Evolutionary conservation across 92 coral and sea anemone species (phyloP).

Genomic region (Siderastrea radians): DNA sequence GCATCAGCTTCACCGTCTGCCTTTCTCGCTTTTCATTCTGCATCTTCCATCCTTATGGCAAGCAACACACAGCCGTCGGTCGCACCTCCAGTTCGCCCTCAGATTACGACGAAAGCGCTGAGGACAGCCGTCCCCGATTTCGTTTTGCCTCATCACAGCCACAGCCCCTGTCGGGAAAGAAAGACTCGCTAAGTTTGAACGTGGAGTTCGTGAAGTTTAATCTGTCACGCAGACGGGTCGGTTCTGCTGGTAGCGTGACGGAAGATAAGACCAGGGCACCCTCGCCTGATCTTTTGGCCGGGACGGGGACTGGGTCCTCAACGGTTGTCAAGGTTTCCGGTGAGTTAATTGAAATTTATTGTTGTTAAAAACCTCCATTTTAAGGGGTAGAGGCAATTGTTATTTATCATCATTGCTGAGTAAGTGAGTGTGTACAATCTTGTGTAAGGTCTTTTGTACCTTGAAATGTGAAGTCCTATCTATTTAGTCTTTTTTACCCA

Average conservation of each 20-base stretch:
- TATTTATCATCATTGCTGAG: too few relatives aligned
- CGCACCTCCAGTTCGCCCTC: constrained; percentile 76
- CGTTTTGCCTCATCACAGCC: constrained; percentile 83
- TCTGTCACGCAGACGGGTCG: constrained; percentile 90
- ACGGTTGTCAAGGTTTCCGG: constrained; percentile 99
- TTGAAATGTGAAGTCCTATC: too few relatives aligned
- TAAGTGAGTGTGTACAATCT: too few relatives aligned
- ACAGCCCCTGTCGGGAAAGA: constrained; percentile 96
- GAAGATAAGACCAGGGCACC: constrained; percentile 68
- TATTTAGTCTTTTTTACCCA: too few relatives aligned
- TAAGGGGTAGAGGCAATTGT: too few relatives aligned
- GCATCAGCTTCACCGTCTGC: constrained; percentile 96
- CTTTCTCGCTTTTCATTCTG: constrained; percentile 97
- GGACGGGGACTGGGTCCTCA: constrained; percentile 84
- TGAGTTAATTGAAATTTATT: constrained; percentile 21
- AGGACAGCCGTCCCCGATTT: constrained; percentile 73
- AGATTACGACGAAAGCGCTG: constrained; percentile 61
- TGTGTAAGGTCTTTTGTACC: too few relatives aligned
- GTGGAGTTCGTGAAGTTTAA: constrained; percentile 97
- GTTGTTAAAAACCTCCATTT: too few relatives aligned
- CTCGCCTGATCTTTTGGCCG: constrained; percentile 81
- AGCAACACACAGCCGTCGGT: constrained; percentile 85
- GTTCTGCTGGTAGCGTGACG: constrained; percentile 72
- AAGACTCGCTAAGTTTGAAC: constrained; percentile 95
- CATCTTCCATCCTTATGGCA: constrained; percentile 98